Base-by-base conservation (phyloP, 1,140 invertebrate genomes). In the Panulirus ornatus region DNA sequence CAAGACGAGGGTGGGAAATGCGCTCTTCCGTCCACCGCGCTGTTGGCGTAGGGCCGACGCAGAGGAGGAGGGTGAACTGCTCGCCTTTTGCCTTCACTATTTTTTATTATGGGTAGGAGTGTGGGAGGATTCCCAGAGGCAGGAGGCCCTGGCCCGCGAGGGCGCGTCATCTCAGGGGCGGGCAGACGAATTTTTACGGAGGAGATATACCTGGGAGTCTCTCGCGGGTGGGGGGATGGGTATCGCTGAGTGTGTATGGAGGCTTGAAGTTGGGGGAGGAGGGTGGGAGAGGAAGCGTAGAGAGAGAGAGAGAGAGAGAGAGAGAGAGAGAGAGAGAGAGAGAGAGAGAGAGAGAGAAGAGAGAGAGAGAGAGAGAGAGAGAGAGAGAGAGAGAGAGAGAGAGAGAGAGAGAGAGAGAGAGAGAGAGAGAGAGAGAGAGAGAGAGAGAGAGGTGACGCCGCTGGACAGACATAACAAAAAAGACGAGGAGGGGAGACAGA, bases 321-420 rank as follows among this genome's bases (percentile, higher is more conserved):
- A 70, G 82, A 84, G 82, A 84, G 82, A 84, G 82, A 84, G 73
- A 76, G 34, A 47, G 27, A n/a, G 16, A 42, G 54, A 38, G 51
- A 34, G 36, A 83, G 36, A 83, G 54, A 83, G 71, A 76, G 47
- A 76, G 38, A 40, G 47, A 36, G 70, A 76, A 40, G 75, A 40
- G 36, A 40, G 75, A 78, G 75, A 40, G 14, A 40, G 36, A 40
- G 19, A 11, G 36, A 38, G 75, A 78, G 1, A 42, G 42, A 42
- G 75, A 81, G 14, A 34, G 42, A 51, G 78, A 51, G 78, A 51
- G 42, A 51, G 16, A 30, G 42, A 27, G n/a, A 27, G 42, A 44
- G 42, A 34, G 5, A 58, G 42, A 79, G 27, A 71, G 27, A 71
- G 27, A 40, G 38, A 76, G 38, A 40, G 38, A 76, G 38, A 42